Evolutionary conservation across 2,888 invertebrate genomes (phyloP).

Genomic region (Aporophyla nigra): DNA sequence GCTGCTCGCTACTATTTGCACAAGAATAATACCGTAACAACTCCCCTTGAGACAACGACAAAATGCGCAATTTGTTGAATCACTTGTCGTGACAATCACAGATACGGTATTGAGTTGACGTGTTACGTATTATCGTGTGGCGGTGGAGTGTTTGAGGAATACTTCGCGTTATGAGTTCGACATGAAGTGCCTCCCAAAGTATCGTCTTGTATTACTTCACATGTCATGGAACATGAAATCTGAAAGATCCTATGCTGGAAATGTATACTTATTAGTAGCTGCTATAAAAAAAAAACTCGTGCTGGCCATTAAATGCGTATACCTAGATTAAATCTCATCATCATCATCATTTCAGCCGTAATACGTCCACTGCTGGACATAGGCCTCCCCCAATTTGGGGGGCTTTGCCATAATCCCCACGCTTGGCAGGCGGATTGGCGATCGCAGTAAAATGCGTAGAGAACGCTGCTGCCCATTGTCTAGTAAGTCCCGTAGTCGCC

Average conservation of each 20-base stretch:
- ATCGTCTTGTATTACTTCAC: constrained; percentile 10
- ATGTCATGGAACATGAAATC: not conserved
- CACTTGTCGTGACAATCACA: constrained; percentile 71
- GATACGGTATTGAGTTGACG: constrained; percentile 61
- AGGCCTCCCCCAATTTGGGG: too few species aligned
- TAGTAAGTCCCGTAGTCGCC: too few species aligned
- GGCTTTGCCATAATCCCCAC: too few species aligned
- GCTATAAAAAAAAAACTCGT: too few species aligned
- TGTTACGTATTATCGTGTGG: constrained; percentile 47
- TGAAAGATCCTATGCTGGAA: not conserved
- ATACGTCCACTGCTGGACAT: too few species aligned
- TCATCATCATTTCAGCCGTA: too few species aligned
- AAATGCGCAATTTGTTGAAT: constrained; percentile 79
- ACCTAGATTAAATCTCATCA: too few species aligned
- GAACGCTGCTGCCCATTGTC: too few species aligned
- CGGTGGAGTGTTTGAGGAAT: constrained; percentile 41
- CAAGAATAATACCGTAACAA: constrained; percentile 71
- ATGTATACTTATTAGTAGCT: too few species aligned
- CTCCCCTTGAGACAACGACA: constrained; percentile 70
- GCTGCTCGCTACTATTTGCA: constrained; percentile 74
- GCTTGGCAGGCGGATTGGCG: too few species aligned
- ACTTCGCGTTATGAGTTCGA: constrained; percentile 3
- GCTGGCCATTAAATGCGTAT: too few species aligned
- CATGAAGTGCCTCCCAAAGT: not conserved
- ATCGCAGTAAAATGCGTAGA: too few species aligned